Base-by-base conservation (phyloP, 2,797 vertebrate genomes). In the Halcyon smyrnensis region DNA sequence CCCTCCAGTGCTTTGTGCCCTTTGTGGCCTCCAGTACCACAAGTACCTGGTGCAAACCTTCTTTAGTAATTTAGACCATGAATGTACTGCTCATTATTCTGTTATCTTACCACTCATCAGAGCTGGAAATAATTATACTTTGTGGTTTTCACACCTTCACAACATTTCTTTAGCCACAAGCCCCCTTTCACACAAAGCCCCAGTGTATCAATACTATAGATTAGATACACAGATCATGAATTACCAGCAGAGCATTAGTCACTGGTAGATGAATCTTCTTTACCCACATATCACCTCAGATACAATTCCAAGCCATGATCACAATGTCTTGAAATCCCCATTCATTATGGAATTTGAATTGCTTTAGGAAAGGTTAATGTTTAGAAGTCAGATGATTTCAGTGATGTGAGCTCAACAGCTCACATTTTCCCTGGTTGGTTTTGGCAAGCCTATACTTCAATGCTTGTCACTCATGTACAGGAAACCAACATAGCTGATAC, bases 391-490 rank as follows among this genome's bases (percentile, higher is more conserved):
- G 30, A 11, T 41, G 16, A 11, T 76, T 50, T 69, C 50, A 65
- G 37, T 1, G 2, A 21, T 8, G 45, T 28, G 27, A 39, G 74
- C 69, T 85, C 73, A 79, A 63, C 62, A 71, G 57, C 48, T 75
- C 69, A 37, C 63, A 68, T 2, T 0, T 50, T 62, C 39, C 37
- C 28, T 17, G 25, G 12, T n/a, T 70, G 30, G 5, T 51, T 90
- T 84, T 68, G 34, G 36, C 19, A 90, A 81, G 21, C 15, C 37
- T n/a, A 13, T 50, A 60, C 11, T 51, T 67, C 15, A 2, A 3
- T n/a, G 6, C 0, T 0, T 45, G 28, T 80, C 73, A 65, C 64
- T 37, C 53, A 63, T 30, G 7, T 30, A 34, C 4, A 41, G 41
- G 68, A 79, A 80, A 32, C 48, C 63, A 67, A 11, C 1, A 15